Conservation (phyloP, 1,140 invertebrate species). For the Penaeus vannamei region DNA sequence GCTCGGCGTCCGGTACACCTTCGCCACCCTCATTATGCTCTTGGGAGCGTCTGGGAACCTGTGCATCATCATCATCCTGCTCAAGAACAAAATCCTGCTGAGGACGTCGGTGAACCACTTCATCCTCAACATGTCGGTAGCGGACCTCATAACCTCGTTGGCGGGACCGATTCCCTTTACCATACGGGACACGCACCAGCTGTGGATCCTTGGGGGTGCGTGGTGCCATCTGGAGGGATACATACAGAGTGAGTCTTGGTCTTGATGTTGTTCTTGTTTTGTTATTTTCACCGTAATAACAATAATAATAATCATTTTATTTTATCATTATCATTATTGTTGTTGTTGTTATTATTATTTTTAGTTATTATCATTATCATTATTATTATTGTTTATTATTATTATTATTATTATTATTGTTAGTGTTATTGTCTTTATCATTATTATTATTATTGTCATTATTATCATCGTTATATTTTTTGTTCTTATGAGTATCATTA, state of each 20-base stretch:
- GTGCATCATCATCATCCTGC: slow-evolving; percentile 43
- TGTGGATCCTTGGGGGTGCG: slow-evolving; percentile 80
- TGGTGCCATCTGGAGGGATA: slow-evolving; percentile 82
- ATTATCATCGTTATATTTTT: too few relatives aligned
- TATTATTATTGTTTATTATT: too few relatives aligned
- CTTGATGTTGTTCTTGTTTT: too few relatives aligned
- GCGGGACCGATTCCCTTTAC: slow-evolving; percentile 83
- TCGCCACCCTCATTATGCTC: slow-evolving; percentile 32
- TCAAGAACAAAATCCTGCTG: slow-evolving; percentile 52
- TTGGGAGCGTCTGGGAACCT: slow-evolving; percentile 39
- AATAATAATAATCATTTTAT: too few relatives aligned
- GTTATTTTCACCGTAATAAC: too few relatives aligned
- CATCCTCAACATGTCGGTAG: slow-evolving; percentile 84
- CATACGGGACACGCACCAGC: slow-evolving; percentile 81
- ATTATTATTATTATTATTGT: too few relatives aligned
- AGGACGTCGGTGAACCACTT: slow-evolving; percentile 78
- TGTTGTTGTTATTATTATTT: too few relatives aligned
- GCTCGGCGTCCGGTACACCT: slow-evolving; percentile 39
- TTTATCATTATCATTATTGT: too few relatives aligned
- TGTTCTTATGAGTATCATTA: too few relatives aligned
- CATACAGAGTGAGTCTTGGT: slow-evolving; percentile 76
- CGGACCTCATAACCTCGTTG: slow-evolving; percentile 82
- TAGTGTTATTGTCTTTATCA: too few relatives aligned
- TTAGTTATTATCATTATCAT: too few relatives aligned
- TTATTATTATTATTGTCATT: too few relatives aligned